Evolutionary conservation across 2,888 invertebrate genomes (phyloP).

Genomic region (Carterocephalus palaemon): DNA sequence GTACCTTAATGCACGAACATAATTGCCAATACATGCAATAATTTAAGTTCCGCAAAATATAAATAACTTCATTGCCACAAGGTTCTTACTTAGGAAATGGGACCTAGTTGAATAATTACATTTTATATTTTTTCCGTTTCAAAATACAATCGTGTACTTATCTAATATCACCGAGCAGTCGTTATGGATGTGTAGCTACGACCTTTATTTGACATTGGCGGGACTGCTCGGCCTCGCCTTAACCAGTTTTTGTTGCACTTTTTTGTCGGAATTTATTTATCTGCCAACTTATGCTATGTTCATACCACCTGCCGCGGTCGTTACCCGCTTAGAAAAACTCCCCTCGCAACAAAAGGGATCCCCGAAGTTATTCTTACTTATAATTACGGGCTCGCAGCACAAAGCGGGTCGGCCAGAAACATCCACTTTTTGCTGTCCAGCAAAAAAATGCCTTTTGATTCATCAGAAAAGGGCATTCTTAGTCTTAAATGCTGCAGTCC

Average conservation of each 20-base stretch:
- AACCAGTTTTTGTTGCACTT: slow-evolving; percentile 64
- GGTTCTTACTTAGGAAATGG: too few relatives aligned
- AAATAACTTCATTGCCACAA: too few relatives aligned
- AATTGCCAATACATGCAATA: too few relatives aligned
- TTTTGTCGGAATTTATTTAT: slow-evolving; percentile 61
- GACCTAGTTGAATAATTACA: too few relatives aligned
- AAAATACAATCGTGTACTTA: too few relatives aligned
- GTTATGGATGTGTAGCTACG: slow-evolving; percentile 36
- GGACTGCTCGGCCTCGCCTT: slow-evolving; percentile 41
- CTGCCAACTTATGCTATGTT: slow-evolving; percentile 58
- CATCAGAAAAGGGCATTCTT: slow-evolving; percentile 56
- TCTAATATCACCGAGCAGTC: too few relatives aligned
- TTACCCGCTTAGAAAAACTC: slow-evolving; percentile 72
- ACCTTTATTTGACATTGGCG: slow-evolving; percentile 73
- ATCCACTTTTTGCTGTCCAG: slow-evolving; percentile 49
- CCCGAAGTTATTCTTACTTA: slow-evolving; percentile 74
- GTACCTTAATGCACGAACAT: too few relatives aligned
- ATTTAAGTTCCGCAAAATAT: too few relatives aligned
- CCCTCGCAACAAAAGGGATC: slow-evolving; percentile 71
- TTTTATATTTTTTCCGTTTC: too few relatives aligned
- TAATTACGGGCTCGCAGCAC: slow-evolving; percentile 59
- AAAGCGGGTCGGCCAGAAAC: slow-evolving; percentile 65
- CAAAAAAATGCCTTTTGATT: slow-evolving; percentile 63
- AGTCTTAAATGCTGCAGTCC: slow-evolving; percentile 46
- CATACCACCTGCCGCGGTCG: slow-evolving; percentile 73